Evolutionary conservation across 2,113 vertebrate species (phyloP).

Genomic region (Orthonyx spaldingii): DNA sequence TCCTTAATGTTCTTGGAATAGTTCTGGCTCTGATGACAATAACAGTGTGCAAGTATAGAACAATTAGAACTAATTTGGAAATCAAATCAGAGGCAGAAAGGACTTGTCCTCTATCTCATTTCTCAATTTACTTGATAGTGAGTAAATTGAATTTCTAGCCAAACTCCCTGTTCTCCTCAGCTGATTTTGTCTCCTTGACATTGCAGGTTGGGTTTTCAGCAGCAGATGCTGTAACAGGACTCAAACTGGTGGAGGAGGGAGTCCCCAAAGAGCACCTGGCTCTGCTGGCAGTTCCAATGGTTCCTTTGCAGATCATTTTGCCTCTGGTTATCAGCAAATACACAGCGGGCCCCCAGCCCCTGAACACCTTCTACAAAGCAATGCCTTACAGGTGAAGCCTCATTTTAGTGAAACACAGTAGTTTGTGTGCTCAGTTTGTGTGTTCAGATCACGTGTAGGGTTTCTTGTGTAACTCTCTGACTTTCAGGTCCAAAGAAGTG

Average conservation of each 20-base stretch:
- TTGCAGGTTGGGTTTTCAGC: slow-evolving; percentile 94
- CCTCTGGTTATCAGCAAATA: slow-evolving; percentile 96
- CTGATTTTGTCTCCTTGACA: not conserved
- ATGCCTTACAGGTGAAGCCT: slow-evolving; percentile 88
- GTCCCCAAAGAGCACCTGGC: slow-evolving; percentile 96
- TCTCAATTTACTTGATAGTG: not conserved
- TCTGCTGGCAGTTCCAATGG: slow-evolving; percentile 94
- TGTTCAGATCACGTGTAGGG: not conserved
- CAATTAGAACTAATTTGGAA: not conserved
- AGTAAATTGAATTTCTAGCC: not conserved
- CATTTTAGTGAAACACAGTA: rapidly evolving
- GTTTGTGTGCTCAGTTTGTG: not conserved
- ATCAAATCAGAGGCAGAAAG: not conserved
- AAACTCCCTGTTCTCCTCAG: not conserved
- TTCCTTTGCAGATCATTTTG: slow-evolving; percentile 92
- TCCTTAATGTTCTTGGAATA: not conserved
- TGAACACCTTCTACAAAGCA: slow-evolving; percentile 93
- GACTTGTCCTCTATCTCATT: not conserved
- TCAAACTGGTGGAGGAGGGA: slow-evolving; percentile 94
- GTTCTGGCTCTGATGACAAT: not conserved
- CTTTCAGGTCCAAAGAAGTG: not conserved
- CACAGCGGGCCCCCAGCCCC: slow-evolving; percentile 90
- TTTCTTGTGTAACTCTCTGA: not conserved
- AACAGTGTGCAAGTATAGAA: not conserved
- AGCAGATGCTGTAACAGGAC: slow-evolving; percentile 92